Percentiles rank a stretch among this genome's conserved stretches.
Evolutionary conservation across 1,140 invertebrate genomes (phyloP).

Genomic region (Cryptotermes secundus): DNA sequence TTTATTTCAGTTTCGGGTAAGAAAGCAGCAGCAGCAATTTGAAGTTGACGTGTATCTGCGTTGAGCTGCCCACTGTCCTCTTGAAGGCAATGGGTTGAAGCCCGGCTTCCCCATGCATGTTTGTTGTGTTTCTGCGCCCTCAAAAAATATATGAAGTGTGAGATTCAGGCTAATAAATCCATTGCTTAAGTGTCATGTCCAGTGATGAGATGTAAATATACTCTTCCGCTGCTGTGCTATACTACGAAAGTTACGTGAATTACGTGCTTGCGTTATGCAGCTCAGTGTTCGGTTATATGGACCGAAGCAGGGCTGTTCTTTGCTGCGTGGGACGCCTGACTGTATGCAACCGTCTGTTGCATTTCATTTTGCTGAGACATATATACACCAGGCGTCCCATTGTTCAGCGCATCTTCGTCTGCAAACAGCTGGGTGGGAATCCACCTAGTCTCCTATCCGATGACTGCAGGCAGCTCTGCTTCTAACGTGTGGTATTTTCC

Average conservation of each 20-base stretch:
- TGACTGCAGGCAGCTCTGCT: too few species aligned
- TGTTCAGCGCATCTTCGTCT: too few species aligned
- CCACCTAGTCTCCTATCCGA: too few species aligned
- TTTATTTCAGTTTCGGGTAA: too few species aligned
- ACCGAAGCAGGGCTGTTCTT: background rate
- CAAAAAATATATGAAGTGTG: too few species aligned
- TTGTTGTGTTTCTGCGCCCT: background rate
- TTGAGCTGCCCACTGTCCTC: too few species aligned
- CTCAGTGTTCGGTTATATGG: background rate
- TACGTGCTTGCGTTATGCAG: background rate
- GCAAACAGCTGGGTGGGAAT: too few species aligned
- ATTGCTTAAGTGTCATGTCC: background rate
- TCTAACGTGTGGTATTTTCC: too few species aligned
- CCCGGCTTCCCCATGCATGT: background rate
- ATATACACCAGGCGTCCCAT: background rate
- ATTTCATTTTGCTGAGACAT: background rate
- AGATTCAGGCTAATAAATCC: background rate
- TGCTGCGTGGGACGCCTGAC: background rate
- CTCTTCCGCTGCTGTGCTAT: background rate
- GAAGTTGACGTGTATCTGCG: too few species aligned
- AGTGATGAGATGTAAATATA: background rate
- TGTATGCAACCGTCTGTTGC: background rate
- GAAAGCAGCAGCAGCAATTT: too few species aligned
- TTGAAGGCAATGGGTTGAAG: too few species aligned
- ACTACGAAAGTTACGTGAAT: background rate